Percentiles rank a stretch among this genome's conserved stretches.
phyloP scores from a whole-genome alignment of 2,797 vertebrate genomes.

The Tarsius wallacei region DNA sequence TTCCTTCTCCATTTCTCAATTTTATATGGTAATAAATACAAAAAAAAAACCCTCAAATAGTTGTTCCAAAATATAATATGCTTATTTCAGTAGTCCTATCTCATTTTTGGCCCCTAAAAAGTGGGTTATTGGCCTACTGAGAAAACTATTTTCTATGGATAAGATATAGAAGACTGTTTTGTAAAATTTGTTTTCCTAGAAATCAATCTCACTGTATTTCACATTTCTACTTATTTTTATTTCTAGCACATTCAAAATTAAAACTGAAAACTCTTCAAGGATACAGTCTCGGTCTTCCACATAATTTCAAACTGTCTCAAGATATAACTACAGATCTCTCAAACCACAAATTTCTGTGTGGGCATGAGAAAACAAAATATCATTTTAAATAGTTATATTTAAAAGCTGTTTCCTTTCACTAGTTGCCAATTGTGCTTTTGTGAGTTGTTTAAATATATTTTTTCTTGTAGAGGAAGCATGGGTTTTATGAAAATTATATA shows the following conservation, averaged over 20 bases:
- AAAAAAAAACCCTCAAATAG: neutral
- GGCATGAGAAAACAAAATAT: constrained; percentile 45
- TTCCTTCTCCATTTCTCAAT: neutral
- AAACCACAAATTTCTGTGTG: neutral
- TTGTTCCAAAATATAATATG: constrained; percentile 28
- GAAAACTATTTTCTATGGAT: constrained; percentile 13
- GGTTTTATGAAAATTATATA: neutral
- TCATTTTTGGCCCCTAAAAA: neutral
- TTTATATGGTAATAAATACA: neutral
- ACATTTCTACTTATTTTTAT: constrained; percentile 62
- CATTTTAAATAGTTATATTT: constrained; percentile 25
- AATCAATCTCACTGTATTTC: constrained; percentile 33
- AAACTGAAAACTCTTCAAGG: constrained; percentile 36
- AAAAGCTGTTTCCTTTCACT: constrained; percentile 48
- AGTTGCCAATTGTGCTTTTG: neutral
- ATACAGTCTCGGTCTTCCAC: constrained; percentile 12
- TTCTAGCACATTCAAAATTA: constrained; percentile 62
- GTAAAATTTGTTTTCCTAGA: neutral
- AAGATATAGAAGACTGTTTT: neutral
- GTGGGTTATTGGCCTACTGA: neutral
- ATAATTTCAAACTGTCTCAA: constrained; percentile 31
- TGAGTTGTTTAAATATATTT: constrained; percentile 21
- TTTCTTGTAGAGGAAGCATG: constrained; percentile 32
- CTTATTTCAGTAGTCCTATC: neutral
- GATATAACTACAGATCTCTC: neutral